Evolutionary conservation across 1,140 invertebrate genomes (phyloP).

Genomic region (Copidosoma floridanum): DNA sequence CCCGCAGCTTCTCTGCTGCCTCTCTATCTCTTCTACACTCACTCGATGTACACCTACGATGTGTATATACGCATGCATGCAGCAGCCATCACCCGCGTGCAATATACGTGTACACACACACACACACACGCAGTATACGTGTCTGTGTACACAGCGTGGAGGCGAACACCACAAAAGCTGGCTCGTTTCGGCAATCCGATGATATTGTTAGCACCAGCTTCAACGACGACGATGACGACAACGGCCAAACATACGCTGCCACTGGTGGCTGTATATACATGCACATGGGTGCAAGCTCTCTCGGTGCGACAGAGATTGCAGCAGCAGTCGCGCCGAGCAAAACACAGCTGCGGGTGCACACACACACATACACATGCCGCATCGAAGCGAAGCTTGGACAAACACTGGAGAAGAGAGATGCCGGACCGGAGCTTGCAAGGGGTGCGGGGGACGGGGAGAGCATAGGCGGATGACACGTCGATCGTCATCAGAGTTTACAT

Average conservation of each 20-base stretch:
- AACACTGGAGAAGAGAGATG: too few relatives aligned
- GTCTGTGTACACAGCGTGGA: too few relatives aligned
- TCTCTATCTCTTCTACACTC: conserved; percentile 22
- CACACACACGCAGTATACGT: too few relatives aligned
- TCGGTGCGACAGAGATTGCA: conserved; percentile 28
- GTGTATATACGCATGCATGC: too few relatives aligned
- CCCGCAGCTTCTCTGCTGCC: too few relatives aligned
- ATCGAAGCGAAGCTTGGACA: too few relatives aligned
- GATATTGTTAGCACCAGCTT: conserved; percentile 44
- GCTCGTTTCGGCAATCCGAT: conserved; percentile 45
- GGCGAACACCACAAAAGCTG: conserved; percentile 45
- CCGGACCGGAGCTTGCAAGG: background rate
- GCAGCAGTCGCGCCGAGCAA: background rate
- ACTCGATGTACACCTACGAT: too few relatives aligned
- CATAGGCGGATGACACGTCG: conserved; percentile 35
- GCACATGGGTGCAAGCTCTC: conserved; percentile 19
- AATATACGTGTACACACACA: too few relatives aligned
- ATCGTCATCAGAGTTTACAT: conserved; percentile 33
- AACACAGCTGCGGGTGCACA: conserved; percentile 4
- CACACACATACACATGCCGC: too few relatives aligned
- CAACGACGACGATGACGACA: too few relatives aligned
- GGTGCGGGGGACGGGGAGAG: conserved; percentile 21
- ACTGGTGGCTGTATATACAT: conserved; percentile 26
- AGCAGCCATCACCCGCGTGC: too few relatives aligned
- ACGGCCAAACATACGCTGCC: too few relatives aligned